Evolutionary conservation across 2,113 vertebrate species (phyloP).

Genomic region (Isurus oxyrinchus): DNA sequence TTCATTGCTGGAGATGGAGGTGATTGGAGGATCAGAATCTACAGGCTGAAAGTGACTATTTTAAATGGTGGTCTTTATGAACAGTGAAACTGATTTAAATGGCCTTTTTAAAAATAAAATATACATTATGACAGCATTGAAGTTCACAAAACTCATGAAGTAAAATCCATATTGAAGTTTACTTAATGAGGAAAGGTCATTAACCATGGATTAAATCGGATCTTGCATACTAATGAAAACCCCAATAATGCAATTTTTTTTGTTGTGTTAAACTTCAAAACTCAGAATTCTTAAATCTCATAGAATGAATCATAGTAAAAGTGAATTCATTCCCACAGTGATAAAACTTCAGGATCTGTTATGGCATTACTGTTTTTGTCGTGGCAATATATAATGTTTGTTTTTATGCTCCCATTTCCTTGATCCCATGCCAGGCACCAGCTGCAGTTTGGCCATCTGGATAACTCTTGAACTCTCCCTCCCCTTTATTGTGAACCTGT

Average conservation of each 20-base stretch:
- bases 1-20: neutral
- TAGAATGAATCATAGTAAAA: neutral
- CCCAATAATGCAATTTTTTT: neutral
- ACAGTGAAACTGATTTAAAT: neutral
- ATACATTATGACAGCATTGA: neutral
- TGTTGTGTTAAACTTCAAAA: neutral
- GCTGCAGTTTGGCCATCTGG: neutral
- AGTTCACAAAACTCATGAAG: neutral
- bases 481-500: neutral
- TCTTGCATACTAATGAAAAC: neutral
- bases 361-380: neutral
- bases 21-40: neutral
- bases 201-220: neutral
- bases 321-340: neutral
- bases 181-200: neutral
- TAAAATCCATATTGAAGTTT: neutral
- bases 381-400: neutral
- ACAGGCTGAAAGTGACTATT: neutral
- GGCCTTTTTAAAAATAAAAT: neutral
- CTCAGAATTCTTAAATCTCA: neutral
- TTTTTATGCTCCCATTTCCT: neutral
- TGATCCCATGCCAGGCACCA: neutral
- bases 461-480: neutral
- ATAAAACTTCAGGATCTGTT: neutral
- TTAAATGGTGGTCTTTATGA: neutral